phyloP scores from a whole-genome alignment of 2,797 vertebrate genomes.

The Cynodonichthys magdalenae region DNA sequence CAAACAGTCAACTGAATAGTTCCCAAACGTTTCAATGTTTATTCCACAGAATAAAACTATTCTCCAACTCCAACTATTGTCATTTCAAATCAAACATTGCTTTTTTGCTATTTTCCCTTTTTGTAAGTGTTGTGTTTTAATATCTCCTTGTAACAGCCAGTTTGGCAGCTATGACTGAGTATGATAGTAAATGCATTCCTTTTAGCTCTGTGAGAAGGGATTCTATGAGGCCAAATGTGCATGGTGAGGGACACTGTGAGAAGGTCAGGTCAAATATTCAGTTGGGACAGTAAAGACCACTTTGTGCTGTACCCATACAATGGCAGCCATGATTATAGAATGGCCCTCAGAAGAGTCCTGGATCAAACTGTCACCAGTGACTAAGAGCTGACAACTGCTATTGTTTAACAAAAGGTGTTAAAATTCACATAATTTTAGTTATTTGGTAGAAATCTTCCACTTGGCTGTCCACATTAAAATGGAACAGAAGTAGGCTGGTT shows the following conservation, averaged over 20 bases:
- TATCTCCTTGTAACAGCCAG: no score
- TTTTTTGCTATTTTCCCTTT: no score
- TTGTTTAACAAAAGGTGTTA: constrained; percentile 13
- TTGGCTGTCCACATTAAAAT: neutral
- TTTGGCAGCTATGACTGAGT: neutral
- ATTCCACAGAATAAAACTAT: no score
- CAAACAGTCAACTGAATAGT: neutral
- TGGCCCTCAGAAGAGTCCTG: constrained; percentile 19
- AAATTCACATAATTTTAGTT: constrained; percentile 9
- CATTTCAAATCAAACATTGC: no score
- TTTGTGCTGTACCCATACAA: constrained; percentile 49
- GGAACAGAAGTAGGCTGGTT: no score
- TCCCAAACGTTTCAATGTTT: no score
- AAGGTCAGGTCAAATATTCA: constrained; percentile 63
- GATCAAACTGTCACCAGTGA: constrained; percentile 38
- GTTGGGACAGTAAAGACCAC: constrained; percentile 50
- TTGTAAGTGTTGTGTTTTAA: no score
- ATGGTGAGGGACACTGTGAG: constrained; percentile 28
- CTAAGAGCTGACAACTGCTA: constrained; percentile 37
- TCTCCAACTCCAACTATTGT: no score
- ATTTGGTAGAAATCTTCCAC: neutral
- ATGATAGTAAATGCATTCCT: constrained; percentile 7
- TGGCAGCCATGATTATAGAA: constrained; percentile 60
- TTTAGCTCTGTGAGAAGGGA: constrained; percentile 35
- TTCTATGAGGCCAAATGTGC: constrained; percentile 38